phyloP scores from a whole-genome alignment of 2,888 invertebrate species.

The Adelphocoris suturalis region DNA sequence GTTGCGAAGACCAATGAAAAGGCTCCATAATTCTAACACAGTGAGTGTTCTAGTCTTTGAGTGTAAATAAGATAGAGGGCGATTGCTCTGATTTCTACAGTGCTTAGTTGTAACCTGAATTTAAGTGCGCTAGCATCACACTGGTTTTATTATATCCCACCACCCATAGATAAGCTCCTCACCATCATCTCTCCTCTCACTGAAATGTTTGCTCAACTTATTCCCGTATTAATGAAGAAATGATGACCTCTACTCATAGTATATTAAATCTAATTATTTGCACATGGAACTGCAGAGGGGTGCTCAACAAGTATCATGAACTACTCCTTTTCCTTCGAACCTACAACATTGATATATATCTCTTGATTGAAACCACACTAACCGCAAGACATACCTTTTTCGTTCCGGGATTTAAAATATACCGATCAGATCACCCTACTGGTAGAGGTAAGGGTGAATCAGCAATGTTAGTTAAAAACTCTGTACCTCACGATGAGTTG shows the following conservation, averaged over 20 bases:
- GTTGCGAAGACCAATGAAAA: too few relatives aligned
- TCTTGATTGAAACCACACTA: constrained; percentile 21
- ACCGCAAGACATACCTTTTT: constrained; percentile 16
- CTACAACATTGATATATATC: constrained; percentile 30
- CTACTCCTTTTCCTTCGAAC: constrained; percentile 2
- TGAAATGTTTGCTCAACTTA: constrained; percentile 14
- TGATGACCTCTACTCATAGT: neutral
- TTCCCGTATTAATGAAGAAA: constrained; percentile 45
- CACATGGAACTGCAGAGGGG: constrained; percentile 24
- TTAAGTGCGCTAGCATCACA: too few relatives aligned
- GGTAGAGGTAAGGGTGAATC: neutral
- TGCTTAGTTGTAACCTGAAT: too few relatives aligned
- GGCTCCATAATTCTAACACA: too few relatives aligned
- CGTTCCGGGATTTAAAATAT: neutral
- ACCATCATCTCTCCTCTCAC: constrained; percentile 33
- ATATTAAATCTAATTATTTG: constrained; percentile 4
- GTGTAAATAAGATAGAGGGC: too few relatives aligned
- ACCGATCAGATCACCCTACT: constrained; percentile 17
- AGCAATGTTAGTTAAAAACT: constrained; percentile 35
- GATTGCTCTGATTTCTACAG: too few relatives aligned
- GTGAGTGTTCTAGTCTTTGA: too few relatives aligned
- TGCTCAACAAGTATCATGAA: constrained; percentile 9
- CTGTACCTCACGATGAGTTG: constrained; percentile 9
- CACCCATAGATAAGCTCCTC: constrained; percentile 21
- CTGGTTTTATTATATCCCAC: too few relatives aligned